Percentiles rank a stretch among this genome's conserved stretches.
phyloP scores from a whole-genome alignment of 2,888 invertebrate genomes.

The Tupiocoris notatus region DNA sequence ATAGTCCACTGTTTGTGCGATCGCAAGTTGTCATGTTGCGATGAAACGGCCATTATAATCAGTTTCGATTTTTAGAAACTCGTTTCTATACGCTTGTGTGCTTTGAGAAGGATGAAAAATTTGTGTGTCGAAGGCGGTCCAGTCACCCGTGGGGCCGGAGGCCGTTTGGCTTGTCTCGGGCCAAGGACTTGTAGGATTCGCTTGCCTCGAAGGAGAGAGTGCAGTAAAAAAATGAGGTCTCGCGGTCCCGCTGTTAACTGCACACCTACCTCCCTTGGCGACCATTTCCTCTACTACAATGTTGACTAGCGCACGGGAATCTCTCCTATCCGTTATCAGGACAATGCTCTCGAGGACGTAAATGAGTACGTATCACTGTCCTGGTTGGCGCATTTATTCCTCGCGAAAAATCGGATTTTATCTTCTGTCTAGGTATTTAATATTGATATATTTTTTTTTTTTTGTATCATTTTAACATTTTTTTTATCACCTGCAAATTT shows the following conservation, averaged over 20 bases:
- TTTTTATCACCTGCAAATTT: too few relatives aligned
- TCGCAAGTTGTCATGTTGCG: too few relatives aligned
- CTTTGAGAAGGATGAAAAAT: too few relatives aligned
- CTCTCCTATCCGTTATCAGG: background rate
- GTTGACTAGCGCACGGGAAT: background rate
- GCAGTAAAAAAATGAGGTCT: background rate
- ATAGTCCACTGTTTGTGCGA: too few relatives aligned
- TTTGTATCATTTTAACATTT: background rate
- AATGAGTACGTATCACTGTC: too few relatives aligned
- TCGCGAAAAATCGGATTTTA: background rate
- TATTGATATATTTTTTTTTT: background rate
- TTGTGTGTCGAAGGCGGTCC: background rate
- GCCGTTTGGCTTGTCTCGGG: background rate
- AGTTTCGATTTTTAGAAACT: too few relatives aligned
- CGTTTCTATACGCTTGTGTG: too few relatives aligned
- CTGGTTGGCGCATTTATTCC: background rate
- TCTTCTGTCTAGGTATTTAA: background rate
- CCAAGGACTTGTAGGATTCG: background rate
- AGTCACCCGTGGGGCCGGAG: background rate
- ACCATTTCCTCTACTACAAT: background rate
- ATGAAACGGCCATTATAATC: too few relatives aligned
- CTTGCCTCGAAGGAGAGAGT: background rate
- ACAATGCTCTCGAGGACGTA: too few relatives aligned
- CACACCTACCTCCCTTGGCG: background rate
- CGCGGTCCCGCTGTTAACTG: background rate